phyloP scores from a whole-genome alignment of 2,888 invertebrate species.

The Agrotis clavis region DNA sequence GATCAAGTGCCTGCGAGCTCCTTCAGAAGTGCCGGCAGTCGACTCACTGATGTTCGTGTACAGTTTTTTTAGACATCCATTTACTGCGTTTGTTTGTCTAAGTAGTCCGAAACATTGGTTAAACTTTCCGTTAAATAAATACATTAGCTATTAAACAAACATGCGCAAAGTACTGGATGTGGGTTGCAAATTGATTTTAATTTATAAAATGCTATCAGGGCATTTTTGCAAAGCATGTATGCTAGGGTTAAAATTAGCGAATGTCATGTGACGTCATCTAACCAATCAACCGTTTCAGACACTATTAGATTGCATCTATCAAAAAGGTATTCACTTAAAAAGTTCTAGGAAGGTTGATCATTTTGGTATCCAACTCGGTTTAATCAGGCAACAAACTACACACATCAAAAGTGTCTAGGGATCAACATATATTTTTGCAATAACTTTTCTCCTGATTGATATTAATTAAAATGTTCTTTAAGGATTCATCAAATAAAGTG shows the following conservation, averaged over 20 bases:
- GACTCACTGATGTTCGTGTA: conserved; percentile 42
- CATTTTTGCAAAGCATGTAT: conserved; percentile 16
- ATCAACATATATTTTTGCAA: no score
- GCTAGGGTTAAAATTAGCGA: conserved; percentile 18
- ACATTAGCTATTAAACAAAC: conserved; percentile 42
- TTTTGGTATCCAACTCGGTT: conserved; percentile 36
- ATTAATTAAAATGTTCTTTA: no score
- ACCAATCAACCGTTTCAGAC: conserved; percentile 24
- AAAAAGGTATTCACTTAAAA: conserved; percentile 31
- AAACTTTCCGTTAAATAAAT: conserved; percentile 50
- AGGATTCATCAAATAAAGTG: no score
- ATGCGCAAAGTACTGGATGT: conserved; percentile 28
- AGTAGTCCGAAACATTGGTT: conserved; percentile 42
- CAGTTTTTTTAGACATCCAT: conserved; percentile 46
- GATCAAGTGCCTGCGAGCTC: conserved; percentile 65
- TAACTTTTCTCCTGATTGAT: no score
- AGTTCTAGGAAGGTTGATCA: conserved; percentile 61
- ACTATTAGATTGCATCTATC: conserved; percentile 29
- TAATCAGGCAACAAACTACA: conserved; percentile 40
- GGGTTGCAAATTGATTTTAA: conserved; percentile 29
- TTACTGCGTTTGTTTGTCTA: conserved; percentile 56
- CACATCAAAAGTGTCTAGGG: no score
- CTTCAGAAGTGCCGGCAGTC: conserved; percentile 42
- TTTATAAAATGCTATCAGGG: conserved; percentile 15
- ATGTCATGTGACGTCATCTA: conserved; percentile 21